Conservation (phyloP, 2,888 invertebrate genomes). For the Ennomos erosarius region DNA sequence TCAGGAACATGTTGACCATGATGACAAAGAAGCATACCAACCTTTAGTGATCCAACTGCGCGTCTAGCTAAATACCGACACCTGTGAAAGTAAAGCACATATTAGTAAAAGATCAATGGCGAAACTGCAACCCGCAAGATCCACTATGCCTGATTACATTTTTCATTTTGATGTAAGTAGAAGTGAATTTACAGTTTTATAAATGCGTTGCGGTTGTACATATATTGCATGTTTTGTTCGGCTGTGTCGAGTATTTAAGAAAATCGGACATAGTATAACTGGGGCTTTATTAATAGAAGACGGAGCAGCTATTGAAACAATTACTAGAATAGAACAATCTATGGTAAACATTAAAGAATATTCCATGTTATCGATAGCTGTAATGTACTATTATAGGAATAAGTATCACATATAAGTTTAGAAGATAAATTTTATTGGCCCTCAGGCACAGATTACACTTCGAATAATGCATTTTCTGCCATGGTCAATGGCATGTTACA, state of each 20-base stretch:
- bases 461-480: no score
- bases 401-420: no score
- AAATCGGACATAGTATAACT: conserved; percentile 20
- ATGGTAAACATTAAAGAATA: not conserved
- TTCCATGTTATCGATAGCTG: conserved; percentile 20
- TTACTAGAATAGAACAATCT: not conserved
- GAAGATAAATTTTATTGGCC: no score
- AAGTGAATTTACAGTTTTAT: no score
- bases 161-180: no score
- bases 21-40: conserved; percentile 49
- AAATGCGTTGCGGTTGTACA: no score
- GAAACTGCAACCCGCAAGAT: conserved; percentile 15
- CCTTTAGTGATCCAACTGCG: conserved; percentile 48
- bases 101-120: conserved; percentile 37
- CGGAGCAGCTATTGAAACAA: not conserved
- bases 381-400: no score
- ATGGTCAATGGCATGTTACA: no score
- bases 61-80: conserved; percentile 75
- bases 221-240: no score
- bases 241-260: not conserved
- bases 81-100: conserved; percentile 68
- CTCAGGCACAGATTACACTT: no score
- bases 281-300: conserved; percentile 2
- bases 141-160: conserved; percentile 19
- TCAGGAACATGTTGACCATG: no score